Evolutionary conservation across 64 coral and sea anemone species (phyloP), one percentile per base, ranked within the genome.

Genomic region (Catalaphyllia jardinei): DNA sequence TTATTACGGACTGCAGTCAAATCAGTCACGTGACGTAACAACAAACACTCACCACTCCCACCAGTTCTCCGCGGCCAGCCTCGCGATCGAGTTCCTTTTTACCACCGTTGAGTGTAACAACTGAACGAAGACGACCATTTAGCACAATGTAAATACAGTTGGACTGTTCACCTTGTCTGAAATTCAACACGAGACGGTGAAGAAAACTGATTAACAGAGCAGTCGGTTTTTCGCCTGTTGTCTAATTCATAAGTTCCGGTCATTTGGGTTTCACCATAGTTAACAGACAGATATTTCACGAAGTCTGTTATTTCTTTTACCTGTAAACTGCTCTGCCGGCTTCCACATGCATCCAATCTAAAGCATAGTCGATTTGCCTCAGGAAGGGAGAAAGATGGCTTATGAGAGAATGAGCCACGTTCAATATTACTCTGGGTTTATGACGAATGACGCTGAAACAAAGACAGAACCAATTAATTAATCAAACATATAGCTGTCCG

Each of bases 311-410:
- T 20, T 52, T 18, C 63, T 2, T 8, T 0, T 74, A 98, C 96
- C 96, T 98, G 76, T 98, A 98, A n/a, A 98, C 64, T 12, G 96
- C 96, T 93, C 94, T 92, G 15, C 96, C 96, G 12, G 96, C 96
- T 59, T 98, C 96, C 19, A 98, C 83, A 29, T 98, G 96, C 94
- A 98, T 95, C 96, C 96, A 98, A 74, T 98, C 96, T 27, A 98
- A 74, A 7, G 96, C 96, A 73, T 93, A 98, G 82, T 98, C 96
- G 72, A 98, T 98, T 83, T 98, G 94, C 83, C 96, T 95, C 72
- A 98, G 52, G 77, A 98, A 95, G 17, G 96, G 96, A 67, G 96
- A 95, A 20, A 98, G 72, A 15, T 91, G 96, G 30, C 78, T 87
- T 24, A 92, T 86, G 10, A 98, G 83, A 19, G 96, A 95, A 73